Evolutionary conservation across 1,140 invertebrate genomes (phyloP).

Genomic region (Chrysopa pallens): DNA sequence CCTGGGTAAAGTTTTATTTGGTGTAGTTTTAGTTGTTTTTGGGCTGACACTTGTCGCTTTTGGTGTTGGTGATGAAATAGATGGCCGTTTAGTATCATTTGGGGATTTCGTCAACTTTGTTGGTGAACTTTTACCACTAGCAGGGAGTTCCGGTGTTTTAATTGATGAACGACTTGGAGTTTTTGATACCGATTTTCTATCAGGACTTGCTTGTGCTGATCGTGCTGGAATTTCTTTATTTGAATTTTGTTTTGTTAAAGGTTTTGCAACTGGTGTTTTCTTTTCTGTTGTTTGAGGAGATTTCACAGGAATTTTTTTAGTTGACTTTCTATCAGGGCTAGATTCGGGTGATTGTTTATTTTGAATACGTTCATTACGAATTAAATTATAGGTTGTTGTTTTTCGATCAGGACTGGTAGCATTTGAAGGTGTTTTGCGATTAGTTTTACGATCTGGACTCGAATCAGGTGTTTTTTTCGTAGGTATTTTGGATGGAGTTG

Average conservation of each 20-base stretch:
- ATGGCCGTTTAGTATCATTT: conserved; percentile 9
- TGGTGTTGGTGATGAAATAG: conserved; percentile 17
- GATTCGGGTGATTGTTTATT: neutral
- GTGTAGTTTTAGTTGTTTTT: conserved; percentile 15
- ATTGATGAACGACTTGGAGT: conserved; percentile 8
- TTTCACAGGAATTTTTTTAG: neutral
- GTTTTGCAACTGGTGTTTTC: neutral
- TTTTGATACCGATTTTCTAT: conserved; percentile 5
- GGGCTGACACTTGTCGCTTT: conserved; percentile 23
- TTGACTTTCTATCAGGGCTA: conserved; percentile 4
- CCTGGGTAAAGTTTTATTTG: conserved; percentile 19
- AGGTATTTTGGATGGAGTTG: conserved; percentile 1
- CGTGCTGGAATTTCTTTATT: conserved; percentile 12
- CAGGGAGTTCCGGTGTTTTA: conserved; percentile 23
- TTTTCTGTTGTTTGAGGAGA: neutral
- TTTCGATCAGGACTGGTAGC: neutral
- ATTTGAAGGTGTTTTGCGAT: neutral
- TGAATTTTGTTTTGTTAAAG: conserved; percentile 11
- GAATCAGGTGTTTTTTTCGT: neutral
- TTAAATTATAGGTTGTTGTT: no score
- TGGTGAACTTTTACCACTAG: conserved; percentile 16
- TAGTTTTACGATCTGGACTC: neutral
- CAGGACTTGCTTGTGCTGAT: conserved; percentile 3
- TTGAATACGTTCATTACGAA: no score
- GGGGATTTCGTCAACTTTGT: conserved; percentile 3